Evolutionary conservation across 1,140 invertebrate genomes (phyloP).

Genomic region (Bombus superbus): DNA sequence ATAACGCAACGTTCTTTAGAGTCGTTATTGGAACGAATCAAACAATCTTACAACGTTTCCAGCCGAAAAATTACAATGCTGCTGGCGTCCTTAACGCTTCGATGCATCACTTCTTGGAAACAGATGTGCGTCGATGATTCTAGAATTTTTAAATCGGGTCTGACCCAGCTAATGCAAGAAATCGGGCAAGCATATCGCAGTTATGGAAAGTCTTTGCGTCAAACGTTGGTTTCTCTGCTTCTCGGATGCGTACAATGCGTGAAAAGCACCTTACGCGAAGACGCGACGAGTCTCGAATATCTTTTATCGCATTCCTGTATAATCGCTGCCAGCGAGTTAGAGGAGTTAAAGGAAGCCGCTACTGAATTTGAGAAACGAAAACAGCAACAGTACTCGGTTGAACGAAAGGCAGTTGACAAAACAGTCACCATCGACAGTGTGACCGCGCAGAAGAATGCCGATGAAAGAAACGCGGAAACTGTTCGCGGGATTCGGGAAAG

Average conservation of each 20-base stretch:
- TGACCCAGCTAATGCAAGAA: conserved; percentile 76
- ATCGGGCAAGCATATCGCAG: conserved; percentile 75
- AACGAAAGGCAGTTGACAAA: conserved; percentile 15
- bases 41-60: conserved; percentile 60
- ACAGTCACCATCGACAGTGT: not conserved
- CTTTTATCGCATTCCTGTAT: conserved; percentile 75
- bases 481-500: conserved; percentile 61
- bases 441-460: conserved; percentile 27
- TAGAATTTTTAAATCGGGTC: conserved; percentile 68
- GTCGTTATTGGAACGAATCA: conserved; percentile 72
- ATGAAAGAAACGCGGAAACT: conserved; percentile 46
- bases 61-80: conserved; percentile 74
- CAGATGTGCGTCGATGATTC: conserved; percentile 72
- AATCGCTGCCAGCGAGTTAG: conserved; percentile 72
- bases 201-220: conserved; percentile 74
- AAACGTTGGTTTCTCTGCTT: conserved; percentile 76
- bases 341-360: conserved; percentile 70
- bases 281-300: conserved; percentile 74
- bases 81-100: conserved; percentile 75
- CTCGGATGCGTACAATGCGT: conserved; percentile 78
- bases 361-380: conserved; percentile 38
- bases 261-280: conserved; percentile 68
- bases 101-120: conserved; percentile 77
- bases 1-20: conserved; percentile 74
- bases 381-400: conserved; percentile 7